Percentiles rank a stretch among this genome's conserved stretches.
Conservation (phyloP, 2,888 invertebrate genomes). For the Helicoverpa assulta region DNA sequence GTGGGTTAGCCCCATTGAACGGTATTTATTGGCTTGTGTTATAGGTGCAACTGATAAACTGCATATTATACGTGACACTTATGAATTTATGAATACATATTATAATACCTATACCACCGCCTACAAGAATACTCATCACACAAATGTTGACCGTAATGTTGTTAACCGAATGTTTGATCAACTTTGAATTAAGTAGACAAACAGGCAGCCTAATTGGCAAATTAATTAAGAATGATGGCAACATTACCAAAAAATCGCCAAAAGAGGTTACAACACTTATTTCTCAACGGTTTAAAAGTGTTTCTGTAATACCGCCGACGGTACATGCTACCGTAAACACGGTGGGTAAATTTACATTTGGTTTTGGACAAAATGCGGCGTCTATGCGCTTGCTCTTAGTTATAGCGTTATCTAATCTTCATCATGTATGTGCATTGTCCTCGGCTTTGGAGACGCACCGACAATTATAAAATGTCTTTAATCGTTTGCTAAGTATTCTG, state of each 20-base stretch:
- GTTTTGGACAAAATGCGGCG: conserved; percentile 53
- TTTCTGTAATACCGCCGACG: conserved; percentile 46
- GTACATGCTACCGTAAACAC: conserved; percentile 60
- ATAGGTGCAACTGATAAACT: too few relatives aligned
- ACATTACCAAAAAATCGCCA: conserved; percentile 40
- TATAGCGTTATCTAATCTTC: conserved; percentile 60
- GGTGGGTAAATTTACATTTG: conserved; percentile 55
- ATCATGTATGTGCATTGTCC: conserved; percentile 55
- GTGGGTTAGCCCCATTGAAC: too few relatives aligned
- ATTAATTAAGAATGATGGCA: conserved; percentile 40
- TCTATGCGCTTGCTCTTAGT: conserved; percentile 49
- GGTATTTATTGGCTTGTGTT: too few relatives aligned
- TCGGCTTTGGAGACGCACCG: conserved; percentile 46
- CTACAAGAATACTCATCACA: too few relatives aligned
- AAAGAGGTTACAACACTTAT: conserved; percentile 42
- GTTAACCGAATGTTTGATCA: background rate
- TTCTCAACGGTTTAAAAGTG: conserved; percentile 36
- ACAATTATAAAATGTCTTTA: conserved; percentile 51
- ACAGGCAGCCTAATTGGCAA: conserved; percentile 7
- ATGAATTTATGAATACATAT: too few relatives aligned
- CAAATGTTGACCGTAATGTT: too few relatives aligned
- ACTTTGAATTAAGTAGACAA: background rate
- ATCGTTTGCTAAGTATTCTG: conserved; percentile 29
- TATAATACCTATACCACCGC: too few relatives aligned
- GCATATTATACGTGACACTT: too few relatives aligned